Evolutionary conservation across 1,140 invertebrate genomes (phyloP).

Genomic region (Sitobion miscanthi): DNA sequence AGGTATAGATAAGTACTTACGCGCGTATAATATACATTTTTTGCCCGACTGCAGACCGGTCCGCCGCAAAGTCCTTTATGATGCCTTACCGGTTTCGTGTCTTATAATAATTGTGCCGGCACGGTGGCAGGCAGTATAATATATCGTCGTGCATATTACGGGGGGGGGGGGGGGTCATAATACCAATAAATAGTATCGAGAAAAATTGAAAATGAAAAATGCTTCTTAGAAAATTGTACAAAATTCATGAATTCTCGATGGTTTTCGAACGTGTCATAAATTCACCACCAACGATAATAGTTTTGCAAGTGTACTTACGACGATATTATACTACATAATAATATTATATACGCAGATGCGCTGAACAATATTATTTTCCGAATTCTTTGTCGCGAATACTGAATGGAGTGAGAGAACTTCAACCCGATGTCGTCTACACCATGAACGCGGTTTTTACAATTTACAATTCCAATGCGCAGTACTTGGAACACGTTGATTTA

Average conservation of each 20-base stretch:
- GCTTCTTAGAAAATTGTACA: not conserved
- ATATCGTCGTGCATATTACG: not conserved
- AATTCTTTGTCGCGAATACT: not conserved
- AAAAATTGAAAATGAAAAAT: not conserved
- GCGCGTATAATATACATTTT: not conserved
- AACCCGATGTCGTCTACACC: not conserved
- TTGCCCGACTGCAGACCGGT: not conserved
- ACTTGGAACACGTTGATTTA: not conserved
- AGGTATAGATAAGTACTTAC: not conserved
- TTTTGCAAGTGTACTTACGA: not conserved
- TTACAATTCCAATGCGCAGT: not conserved
- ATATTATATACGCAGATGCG: not conserved
- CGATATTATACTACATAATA: not conserved
- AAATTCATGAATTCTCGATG: not conserved
- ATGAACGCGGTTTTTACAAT: not conserved
- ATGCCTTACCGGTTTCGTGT: not conserved
- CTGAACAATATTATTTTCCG: not conserved
- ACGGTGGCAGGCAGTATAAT: too few relatives aligned
- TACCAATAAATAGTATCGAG: not conserved
- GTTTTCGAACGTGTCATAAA: not conserved
- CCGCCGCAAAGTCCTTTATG: constrained; percentile 5
- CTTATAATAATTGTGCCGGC: not conserved
- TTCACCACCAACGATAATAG: not conserved
- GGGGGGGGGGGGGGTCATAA: not conserved
- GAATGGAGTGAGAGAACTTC: constrained; percentile 15